Evolutionary conservation across 1,140 invertebrate species (phyloP).

Genomic region (Drosophila micromelanica): DNA sequence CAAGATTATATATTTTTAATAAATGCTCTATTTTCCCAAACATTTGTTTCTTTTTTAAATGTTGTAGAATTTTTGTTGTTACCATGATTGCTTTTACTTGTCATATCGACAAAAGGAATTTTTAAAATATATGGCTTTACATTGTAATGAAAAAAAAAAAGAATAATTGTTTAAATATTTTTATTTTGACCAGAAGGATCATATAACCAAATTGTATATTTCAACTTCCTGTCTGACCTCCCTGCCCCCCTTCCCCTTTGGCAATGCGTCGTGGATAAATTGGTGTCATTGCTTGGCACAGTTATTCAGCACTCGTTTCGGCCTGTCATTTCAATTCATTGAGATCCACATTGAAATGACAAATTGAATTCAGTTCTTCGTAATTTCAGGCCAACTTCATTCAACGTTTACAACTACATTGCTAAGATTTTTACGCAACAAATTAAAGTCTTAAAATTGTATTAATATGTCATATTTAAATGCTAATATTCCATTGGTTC

Average conservation of each 20-base stretch:
- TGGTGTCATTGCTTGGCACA: constrained; percentile 45
- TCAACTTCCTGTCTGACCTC: too few species aligned
- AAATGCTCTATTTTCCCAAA: too few species aligned
- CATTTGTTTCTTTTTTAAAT: too few species aligned
- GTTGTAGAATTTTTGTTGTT: too few species aligned
- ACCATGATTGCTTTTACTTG: too few species aligned
- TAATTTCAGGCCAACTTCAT: constrained; percentile 8
- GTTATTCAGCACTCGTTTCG: constrained; percentile 33
- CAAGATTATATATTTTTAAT: too few species aligned
- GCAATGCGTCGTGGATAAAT: not conserved
- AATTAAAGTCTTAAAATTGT: not conserved
- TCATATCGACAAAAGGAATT: too few species aligned
- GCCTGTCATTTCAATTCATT: constrained; percentile 16
- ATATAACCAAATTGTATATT: too few species aligned
- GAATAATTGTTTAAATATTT: too few species aligned
- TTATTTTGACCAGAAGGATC: too few species aligned
- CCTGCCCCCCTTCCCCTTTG: not conserved
- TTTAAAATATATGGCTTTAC: too few species aligned
- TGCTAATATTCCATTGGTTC: constrained; percentile 84
- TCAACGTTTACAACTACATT: constrained; percentile 2
- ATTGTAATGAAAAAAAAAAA: too few species aligned
- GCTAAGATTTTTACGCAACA: constrained; percentile 4
- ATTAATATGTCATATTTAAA: constrained; percentile 3
- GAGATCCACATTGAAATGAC: not conserved
- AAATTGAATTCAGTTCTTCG: constrained; percentile 10